Percentiles rank a stretch among this genome's conserved stretches.
Conservation (phyloP, 2,113 vertebrate species). For the Myiozetetes cayanensis region DNA sequence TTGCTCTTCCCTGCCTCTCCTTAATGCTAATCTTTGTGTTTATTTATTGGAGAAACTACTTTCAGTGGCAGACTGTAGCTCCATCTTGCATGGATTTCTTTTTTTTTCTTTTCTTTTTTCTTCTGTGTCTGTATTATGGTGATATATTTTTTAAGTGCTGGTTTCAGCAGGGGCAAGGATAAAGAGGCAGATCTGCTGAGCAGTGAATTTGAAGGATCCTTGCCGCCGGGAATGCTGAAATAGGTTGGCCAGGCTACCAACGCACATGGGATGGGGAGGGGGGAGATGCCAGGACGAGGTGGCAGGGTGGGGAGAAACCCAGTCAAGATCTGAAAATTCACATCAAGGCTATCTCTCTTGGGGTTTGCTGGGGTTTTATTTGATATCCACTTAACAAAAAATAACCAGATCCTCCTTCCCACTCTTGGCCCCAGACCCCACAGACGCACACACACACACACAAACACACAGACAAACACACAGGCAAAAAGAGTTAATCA, state of each 20-base stretch:
- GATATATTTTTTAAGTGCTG: not conserved
- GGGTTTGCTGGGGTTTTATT: conserved; percentile 11
- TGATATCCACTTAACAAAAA: conserved; percentile 66
- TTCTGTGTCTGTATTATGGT: not conserved
- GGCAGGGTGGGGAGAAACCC: conserved; percentile 40
- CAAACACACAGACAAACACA: not conserved
- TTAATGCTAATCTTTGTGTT: conserved; percentile 9
- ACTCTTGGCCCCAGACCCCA: conserved; percentile 14
- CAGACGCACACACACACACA: not conserved
- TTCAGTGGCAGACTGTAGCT: conserved; percentile 31
- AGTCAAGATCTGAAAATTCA: conserved; percentile 64
- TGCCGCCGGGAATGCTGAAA: not conserved
- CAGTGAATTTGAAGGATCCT: conserved; percentile 37
- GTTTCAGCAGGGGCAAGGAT: conserved; percentile 52
- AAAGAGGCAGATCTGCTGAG: conserved; percentile 51
- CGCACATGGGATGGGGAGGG: conserved; percentile 50
- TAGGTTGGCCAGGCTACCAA: conserved; percentile 53
- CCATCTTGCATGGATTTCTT: conserved; percentile 23
- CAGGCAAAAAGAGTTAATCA: conserved; percentile 62
- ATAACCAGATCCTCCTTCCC: conserved; percentile 63
- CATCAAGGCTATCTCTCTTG: conserved; percentile 13
- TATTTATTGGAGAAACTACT: conserved; percentile 54
- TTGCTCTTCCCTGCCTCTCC: not conserved
- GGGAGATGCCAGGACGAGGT: conserved; percentile 29
- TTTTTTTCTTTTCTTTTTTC: not conserved